These are phyloP conservation scores for Acyrthosiphon pisum DNA, from an alignment of 1,140 invertebrate species.

Conservation along the genomic window DNA sequence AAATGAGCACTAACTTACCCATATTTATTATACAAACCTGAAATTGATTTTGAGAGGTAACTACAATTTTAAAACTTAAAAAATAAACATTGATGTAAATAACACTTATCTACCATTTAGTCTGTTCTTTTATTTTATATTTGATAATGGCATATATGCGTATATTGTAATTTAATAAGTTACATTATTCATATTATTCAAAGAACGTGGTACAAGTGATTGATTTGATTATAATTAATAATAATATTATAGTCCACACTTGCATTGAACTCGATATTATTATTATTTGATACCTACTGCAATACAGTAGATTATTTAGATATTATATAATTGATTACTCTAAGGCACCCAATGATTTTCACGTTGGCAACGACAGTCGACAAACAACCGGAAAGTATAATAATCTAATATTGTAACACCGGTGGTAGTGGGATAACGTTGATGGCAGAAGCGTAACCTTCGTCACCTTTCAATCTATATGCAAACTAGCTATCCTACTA, in stretches of 20 bases:
- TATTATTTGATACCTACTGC: not conserved
- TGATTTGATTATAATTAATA: not conserved
- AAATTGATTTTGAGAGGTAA: not conserved
- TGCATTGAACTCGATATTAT: not conserved
- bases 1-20: not conserved
- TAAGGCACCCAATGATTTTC: not conserved
- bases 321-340: not conserved
- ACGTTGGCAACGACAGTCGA: not conserved
- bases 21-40: not conserved
- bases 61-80: not conserved
- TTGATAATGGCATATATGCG: not conserved
- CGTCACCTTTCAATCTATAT: constrained; percentile 57
- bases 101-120: not conserved
- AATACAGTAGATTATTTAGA: not conserved
- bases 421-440: constrained; percentile 59
- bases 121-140: not conserved
- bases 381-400: constrained; percentile 11
- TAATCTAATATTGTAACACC: not conserved
- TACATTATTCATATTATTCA: not conserved
- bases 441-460: constrained; percentile 58
- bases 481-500: constrained; percentile 48
- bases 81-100: not conserved
- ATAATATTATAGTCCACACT: not conserved
- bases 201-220: not conserved
- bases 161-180: not conserved